Evolutionary conservation across 2,113 vertebrate genomes (phyloP), one percentile per base, ranked within the genome.

Genomic region (Pituophis catenifer): DNA sequence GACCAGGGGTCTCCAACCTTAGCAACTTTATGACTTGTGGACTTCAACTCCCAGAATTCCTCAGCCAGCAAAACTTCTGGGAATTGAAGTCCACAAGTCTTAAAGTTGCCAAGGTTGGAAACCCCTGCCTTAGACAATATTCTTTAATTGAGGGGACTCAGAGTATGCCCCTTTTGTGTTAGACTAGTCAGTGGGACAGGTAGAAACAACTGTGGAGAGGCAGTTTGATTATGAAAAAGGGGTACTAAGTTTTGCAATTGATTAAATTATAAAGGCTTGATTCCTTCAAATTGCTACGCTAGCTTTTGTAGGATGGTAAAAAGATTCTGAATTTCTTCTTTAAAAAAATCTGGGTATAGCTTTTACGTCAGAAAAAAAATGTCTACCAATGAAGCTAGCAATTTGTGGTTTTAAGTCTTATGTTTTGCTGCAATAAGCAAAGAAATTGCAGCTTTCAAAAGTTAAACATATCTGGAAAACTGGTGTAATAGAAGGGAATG

Each of bases 381-480:
- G 11, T 33, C 54, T 92, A 91, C 44, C 2, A 50, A 89, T 81
- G 94, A 96, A 90, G 94, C 93, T 88, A 93, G 92, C 90, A 95
- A 95, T 96, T 95, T 91, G 86, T 88, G 88, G 58, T 48, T 54
- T 96, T 50, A 86, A n/a, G n/a, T 26, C 9, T 95, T 94, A 95
- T 92, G 54, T 95, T 91, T 54, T n/a, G 5, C 6, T 38, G 53
- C 13, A 50, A 50, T 62, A 52, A 48, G 26, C 58, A 50, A 26
- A 44, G 87, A 91, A 94, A 94, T 95, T 93, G 94, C 91, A 95
- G 90, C 94, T 94, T 94, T 95, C 91, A 93, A 95, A 94, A 94
- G 70, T 90, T 90, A 90, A 55, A 55, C 57, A 90, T 91, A 90
- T 90, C 55, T 59, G 0, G 94, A 29, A 92, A 94, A 89, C 94